Conservation (phyloP, 2,888 invertebrate species). For the Hirtodrosophila cameraria region DNA sequence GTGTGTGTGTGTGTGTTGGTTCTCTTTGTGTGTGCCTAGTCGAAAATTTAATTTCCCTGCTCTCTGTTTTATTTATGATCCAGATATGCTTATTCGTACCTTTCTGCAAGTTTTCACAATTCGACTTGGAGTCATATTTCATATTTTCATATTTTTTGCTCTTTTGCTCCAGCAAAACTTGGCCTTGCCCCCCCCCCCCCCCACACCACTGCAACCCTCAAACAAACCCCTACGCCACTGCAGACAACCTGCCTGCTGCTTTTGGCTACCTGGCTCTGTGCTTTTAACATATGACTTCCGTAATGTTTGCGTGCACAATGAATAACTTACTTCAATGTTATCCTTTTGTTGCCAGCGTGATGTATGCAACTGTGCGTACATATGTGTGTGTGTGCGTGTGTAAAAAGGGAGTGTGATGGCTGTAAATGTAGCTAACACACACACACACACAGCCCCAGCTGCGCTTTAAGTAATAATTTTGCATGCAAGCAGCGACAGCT, state of each 20-base stretch:
- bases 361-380: constrained; percentile 58
- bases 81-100: constrained; percentile 80
- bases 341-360: constrained; percentile 71
- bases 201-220: not conserved
- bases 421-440: too few relatives aligned
- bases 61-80: constrained; percentile 78
- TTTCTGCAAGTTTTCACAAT: constrained; percentile 81
- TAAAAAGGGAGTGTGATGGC: too few relatives aligned
- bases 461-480: constrained; percentile 79
- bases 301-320: constrained; percentile 81
- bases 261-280: constrained; percentile 62
- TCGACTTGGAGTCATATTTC: constrained; percentile 80
- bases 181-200: constrained; percentile 23
- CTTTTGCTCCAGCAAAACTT: constrained; percentile 53
- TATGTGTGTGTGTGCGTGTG: not conserved
- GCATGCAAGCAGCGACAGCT: constrained; percentile 75
- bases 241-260: constrained; percentile 41
- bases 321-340: constrained; percentile 79
- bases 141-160: constrained; percentile 43
- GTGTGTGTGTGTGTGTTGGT: constrained; percentile 26
- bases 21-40: constrained; percentile 59
- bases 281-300: constrained; percentile 80
- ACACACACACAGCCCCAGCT: constrained; percentile 63
- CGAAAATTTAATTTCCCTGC: constrained; percentile 80
- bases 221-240: too few relatives aligned